Evolutionary conservation across 2,797 vertebrate species (phyloP).

Genomic region (Hyperoplus immaculatus): DNA sequence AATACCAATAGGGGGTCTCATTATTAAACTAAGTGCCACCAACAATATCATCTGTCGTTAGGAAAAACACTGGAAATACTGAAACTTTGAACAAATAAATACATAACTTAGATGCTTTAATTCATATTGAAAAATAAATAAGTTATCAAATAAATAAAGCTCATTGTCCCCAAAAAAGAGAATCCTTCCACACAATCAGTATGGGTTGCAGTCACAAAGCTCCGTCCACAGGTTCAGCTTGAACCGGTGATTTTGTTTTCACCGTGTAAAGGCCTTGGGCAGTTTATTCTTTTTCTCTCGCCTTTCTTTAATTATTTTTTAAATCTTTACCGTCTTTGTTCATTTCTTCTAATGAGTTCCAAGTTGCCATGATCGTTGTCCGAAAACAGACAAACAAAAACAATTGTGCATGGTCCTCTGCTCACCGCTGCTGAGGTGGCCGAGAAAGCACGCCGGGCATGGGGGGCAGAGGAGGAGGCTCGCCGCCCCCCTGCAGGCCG

Average conservation of each 20-base stretch:
- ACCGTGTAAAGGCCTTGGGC: slow-evolving; percentile 47
- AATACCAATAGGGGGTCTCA: slow-evolving; percentile 48
- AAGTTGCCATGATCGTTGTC: slow-evolving; percentile 41
- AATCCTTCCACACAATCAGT: slow-evolving; percentile 55
- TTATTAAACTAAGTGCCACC: slow-evolving; percentile 67
- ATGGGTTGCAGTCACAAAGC: slow-evolving; percentile 38
- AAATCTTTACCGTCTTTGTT: slow-evolving; percentile 39
- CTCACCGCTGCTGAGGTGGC: slow-evolving; percentile 94
- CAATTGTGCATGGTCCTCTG: slow-evolving; percentile 39
- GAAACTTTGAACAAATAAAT: slow-evolving; percentile 77
- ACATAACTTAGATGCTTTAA: slow-evolving; percentile 76
- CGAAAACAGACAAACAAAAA: not conserved
- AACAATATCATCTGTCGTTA: slow-evolving; percentile 42
- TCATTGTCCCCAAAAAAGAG: slow-evolving; percentile 52
- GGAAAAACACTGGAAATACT: slow-evolving; percentile 65
- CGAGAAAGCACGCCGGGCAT: slow-evolving; percentile 92
- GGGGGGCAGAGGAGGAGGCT: slow-evolving; percentile 91
- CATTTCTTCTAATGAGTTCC: slow-evolving; percentile 61
- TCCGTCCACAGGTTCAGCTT: slow-evolving; percentile 59
- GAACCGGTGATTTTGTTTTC: slow-evolving; percentile 29
- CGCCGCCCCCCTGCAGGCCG: slow-evolving; percentile 92
- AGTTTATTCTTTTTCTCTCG: slow-evolving; percentile 15
- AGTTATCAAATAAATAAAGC: slow-evolving; percentile 79
- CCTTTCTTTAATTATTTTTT: slow-evolving; percentile 33
- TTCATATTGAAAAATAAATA: slow-evolving; percentile 80